Evolutionary conservation across 2,113 vertebrate species (phyloP).

Genomic region (Phasianus colchicus): DNA sequence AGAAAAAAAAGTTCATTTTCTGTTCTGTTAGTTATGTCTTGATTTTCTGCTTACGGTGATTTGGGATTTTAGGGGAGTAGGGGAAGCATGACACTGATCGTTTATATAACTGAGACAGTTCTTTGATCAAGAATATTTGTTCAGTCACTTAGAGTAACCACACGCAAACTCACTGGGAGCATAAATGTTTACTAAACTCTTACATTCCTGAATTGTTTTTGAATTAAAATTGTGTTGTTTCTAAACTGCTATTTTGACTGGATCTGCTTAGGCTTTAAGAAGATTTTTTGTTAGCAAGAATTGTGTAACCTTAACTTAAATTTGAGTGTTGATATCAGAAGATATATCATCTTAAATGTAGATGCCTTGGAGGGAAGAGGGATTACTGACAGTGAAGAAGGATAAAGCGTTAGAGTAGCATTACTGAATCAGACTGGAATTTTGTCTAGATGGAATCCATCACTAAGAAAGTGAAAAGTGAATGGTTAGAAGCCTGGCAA

Average conservation of each 20-base stretch:
- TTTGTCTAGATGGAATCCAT: not conserved
- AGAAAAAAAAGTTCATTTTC: not conserved
- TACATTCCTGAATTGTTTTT: not conserved
- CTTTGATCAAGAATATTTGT: not conserved
- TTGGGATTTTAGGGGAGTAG: not conserved
- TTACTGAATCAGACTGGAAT: not conserved
- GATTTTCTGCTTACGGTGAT: not conserved
- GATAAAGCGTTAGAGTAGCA: not conserved
- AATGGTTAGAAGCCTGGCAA: not conserved
- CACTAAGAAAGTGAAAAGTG: not conserved
- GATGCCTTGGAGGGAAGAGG: not conserved
- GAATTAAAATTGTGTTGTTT: not conserved
- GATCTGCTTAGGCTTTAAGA: not conserved
- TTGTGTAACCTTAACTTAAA: not conserved
- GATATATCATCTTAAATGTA: not conserved
- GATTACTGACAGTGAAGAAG: not conserved
- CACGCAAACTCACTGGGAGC: not conserved
- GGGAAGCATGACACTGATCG: not conserved
- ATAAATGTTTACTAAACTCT: not conserved
- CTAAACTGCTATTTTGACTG: not conserved
- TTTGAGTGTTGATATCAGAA: not conserved
- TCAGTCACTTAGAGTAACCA: not conserved
- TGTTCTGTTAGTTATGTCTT: not conserved
- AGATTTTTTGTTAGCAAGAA: not conserved
- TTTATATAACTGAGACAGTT: not conserved